phyloP scores from a whole-genome alignment of 2,113 vertebrate genomes.

The Ornithorhynchus anatinus region DNA sequence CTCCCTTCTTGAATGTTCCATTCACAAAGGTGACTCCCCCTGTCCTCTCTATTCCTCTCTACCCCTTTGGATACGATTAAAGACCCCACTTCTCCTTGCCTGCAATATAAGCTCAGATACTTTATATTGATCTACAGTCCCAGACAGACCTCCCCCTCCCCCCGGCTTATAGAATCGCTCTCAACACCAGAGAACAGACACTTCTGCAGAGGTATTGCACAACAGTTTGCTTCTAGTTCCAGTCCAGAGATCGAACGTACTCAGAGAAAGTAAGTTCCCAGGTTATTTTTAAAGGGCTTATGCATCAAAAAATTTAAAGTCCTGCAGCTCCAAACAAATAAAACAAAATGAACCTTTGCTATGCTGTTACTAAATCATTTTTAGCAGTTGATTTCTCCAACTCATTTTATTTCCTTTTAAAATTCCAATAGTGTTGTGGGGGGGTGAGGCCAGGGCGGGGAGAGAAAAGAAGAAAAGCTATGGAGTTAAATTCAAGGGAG shows the following conservation, averaged over 20 bases:
- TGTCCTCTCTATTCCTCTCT: no score
- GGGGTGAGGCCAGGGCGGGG: no score
- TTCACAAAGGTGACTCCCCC: no score
- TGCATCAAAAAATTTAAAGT: constrained; percentile 10
- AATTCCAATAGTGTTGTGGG: no score
- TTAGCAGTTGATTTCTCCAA: constrained; percentile 10
- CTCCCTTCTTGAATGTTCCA: no score
- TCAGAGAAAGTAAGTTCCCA: not conserved
- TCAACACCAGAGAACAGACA: not conserved
- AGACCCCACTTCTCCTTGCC: no score
- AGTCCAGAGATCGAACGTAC: no score
- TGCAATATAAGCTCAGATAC: no score
- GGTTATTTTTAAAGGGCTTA: not conserved
- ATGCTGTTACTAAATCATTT: constrained; percentile 26
- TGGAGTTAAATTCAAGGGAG: constrained; percentile 46
- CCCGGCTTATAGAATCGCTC: no score
- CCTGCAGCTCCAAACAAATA: constrained; percentile 1
- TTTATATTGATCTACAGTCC: no score
- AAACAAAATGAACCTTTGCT: constrained; percentile 45
- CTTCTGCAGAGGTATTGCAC: not conserved
- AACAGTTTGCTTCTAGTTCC: not conserved
- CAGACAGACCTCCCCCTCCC: no score
- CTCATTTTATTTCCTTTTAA: constrained; percentile 46
- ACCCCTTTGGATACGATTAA: no score
- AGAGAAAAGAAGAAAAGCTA: constrained; percentile 27